Percentiles rank a stretch among this genome's conserved stretches.
These are phyloP conservation scores for Corythoichthys intestinalis DNA, from an alignment of 2,113 vertebrate genomes.

Conservation along the genomic window DNA sequence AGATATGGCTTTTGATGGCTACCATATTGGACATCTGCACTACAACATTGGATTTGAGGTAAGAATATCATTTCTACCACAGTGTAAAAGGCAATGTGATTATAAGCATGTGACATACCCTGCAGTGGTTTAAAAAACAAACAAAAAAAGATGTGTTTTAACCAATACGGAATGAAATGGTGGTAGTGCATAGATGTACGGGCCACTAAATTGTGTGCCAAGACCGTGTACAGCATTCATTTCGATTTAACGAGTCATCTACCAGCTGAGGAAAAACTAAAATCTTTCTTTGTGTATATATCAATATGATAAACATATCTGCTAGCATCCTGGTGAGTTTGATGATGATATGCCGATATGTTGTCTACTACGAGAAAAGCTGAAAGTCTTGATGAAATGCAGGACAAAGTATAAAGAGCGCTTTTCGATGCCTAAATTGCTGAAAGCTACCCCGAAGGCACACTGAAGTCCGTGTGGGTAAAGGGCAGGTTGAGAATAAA, in stretches of 20 bases:
- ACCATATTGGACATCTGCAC: slow-evolving; percentile 49
- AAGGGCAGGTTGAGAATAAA: slow-evolving; percentile 36
- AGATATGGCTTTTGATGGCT: slow-evolving; percentile 28
- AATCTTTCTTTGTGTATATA: slow-evolving; percentile 68
- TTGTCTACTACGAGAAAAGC: slow-evolving; percentile 22
- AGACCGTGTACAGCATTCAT: slow-evolving; percentile 61
- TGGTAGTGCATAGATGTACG: slow-evolving; percentile 73
- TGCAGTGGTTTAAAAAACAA: slow-evolving; percentile 31
- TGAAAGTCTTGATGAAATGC: slow-evolving; percentile 35
- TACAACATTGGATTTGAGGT: slow-evolving; percentile 30
- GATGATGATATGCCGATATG: slow-evolving; percentile 64
- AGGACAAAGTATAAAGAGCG: slow-evolving; percentile 43
- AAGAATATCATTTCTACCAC: slow-evolving; percentile 33
- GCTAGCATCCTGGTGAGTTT: slow-evolving; percentile 49
- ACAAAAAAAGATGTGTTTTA: slow-evolving; percentile 7
- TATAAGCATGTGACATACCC: slow-evolving; percentile 27
- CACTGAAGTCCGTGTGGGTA: slow-evolving; percentile 62
- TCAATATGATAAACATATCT: slow-evolving; percentile 80
- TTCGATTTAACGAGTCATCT: slow-evolving; percentile 53
- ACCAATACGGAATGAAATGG: slow-evolving; percentile 37
- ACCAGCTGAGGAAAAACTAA: slow-evolving; percentile 53
- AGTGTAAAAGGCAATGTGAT: slow-evolving; percentile 31
- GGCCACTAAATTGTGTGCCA: slow-evolving; percentile 63
- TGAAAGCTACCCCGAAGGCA: slow-evolving; percentile 54
- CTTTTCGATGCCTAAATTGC: slow-evolving; percentile 36